Conservation (phyloP, 2,888 invertebrate genomes). For the Stictocephala bisonia region DNA sequence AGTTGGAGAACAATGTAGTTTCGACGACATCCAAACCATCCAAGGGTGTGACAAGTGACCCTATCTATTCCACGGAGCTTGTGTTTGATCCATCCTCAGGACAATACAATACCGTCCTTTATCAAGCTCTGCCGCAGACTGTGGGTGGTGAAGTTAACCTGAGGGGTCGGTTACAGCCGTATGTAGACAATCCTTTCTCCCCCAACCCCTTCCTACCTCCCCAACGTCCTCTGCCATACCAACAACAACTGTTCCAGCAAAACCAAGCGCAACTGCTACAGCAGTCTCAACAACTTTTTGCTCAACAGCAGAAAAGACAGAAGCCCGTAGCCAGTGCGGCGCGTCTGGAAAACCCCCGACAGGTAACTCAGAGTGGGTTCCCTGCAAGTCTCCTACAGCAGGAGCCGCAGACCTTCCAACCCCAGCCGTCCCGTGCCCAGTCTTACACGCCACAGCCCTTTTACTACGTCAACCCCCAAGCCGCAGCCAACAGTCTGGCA, state of each 20-base stretch:
- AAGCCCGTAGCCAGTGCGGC: constrained; percentile 51
- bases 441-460: constrained; percentile 54
- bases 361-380: constrained; percentile 49
- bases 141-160: constrained; percentile 73
- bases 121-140: constrained; percentile 74
- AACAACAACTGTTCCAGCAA: constrained; percentile 69
- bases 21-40: constrained; percentile 63
- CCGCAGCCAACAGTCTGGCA: constrained; percentile 64
- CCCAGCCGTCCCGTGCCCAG: constrained; percentile 54
- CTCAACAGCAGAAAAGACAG: constrained; percentile 62
- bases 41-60: constrained; percentile 67
- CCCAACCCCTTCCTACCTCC: constrained; percentile 54
- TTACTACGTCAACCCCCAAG: constrained; percentile 64
- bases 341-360: constrained; percentile 46
- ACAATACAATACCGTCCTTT: constrained; percentile 82
- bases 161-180: constrained; percentile 80
- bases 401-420: constrained; percentile 62
- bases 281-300: constrained; percentile 74
- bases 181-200: constrained; percentile 66
- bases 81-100: constrained; percentile 82
- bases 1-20: constrained; percentile 72
- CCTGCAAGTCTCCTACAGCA: constrained; percentile 61
- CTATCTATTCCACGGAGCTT: constrained; percentile 81
- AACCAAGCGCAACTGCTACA: constrained; percentile 73
- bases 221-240: constrained; percentile 62